A percentile compares a stretch with the other conserved stretches of the same genome.
Evolutionary conservation across 2,113 vertebrate species (phyloP).

Genomic region (Edolisoma coerulescens): DNA sequence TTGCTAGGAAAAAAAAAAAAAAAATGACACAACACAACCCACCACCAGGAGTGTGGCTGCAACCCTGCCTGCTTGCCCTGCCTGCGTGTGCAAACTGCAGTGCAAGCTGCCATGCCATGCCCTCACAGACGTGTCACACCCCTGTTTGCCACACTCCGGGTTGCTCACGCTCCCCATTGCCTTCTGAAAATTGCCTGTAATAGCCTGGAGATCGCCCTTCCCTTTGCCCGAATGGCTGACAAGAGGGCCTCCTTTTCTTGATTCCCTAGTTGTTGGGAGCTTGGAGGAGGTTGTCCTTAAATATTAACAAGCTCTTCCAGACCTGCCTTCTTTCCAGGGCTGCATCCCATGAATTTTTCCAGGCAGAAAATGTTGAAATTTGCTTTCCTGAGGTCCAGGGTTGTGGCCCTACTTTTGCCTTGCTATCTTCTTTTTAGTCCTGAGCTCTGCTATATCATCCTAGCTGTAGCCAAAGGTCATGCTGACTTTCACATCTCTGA

Average conservation of each 20-base stretch:
- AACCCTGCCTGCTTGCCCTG: too few species aligned
- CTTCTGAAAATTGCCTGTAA: neutral
- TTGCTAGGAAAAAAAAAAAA: neutral
- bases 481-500: neutral
- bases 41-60: neutral
- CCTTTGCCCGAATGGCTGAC: neutral
- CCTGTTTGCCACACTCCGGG: neutral
- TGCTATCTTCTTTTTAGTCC: neutral
- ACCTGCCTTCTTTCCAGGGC: neutral
- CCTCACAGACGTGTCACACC: too few species aligned
- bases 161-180: neutral
- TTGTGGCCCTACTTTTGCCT: neutral
- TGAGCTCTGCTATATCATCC: neutral
- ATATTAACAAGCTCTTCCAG: neutral
- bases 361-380: neutral
- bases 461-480: neutral
- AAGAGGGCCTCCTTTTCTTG: neutral
- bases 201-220: neutral
- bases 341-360: neutral
- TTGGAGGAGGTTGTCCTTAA: accelerated
- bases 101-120: neutral
- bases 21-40: neutral
- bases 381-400: neutral
- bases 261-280: neutral
- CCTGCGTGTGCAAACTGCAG: neutral